phyloP scores from a whole-genome alignment of 2,888 invertebrate species.

The Torymus tubicola region DNA sequence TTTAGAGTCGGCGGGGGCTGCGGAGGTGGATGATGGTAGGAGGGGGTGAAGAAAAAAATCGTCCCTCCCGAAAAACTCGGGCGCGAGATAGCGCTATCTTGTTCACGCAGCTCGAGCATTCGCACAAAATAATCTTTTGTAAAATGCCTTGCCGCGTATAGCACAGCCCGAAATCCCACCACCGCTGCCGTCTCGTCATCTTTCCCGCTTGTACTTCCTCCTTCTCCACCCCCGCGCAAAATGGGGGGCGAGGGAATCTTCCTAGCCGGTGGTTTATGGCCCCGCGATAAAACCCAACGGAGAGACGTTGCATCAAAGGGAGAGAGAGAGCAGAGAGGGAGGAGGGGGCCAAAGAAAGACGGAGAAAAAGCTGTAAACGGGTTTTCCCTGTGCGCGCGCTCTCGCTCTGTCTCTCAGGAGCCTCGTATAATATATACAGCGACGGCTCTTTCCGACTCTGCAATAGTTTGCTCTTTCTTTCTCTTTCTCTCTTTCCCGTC shows the following conservation, averaged over 20 bases:
- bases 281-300: constrained; percentile 38
- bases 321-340: not conserved
- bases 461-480: not conserved
- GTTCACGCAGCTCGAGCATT: constrained; percentile 11
- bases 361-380: constrained; percentile 31
- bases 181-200: too few relatives aligned
- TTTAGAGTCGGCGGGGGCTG: too few relatives aligned
- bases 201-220: not conserved
- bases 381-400: constrained; percentile 1
- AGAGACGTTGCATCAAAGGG: constrained; percentile 9
- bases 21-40: too few relatives aligned
- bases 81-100: constrained; percentile 5
- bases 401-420: constrained; percentile 11
- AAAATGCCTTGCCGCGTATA: not conserved
- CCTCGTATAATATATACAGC: constrained; percentile 20
- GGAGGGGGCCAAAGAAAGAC: not conserved
- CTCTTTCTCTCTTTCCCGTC: not conserved
- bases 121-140: constrained; percentile 36
- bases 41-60: not conserved
- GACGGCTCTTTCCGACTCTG: not conserved
- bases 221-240: not conserved
- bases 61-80: not conserved
- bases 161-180: too few relatives aligned
- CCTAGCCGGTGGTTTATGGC: constrained; percentile 21
- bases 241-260: not conserved